These are phyloP conservation scores for Picathartes gymnocephalus DNA, from an alignment of 2,113 vertebrate species.

Conservation along the genomic window DNA sequence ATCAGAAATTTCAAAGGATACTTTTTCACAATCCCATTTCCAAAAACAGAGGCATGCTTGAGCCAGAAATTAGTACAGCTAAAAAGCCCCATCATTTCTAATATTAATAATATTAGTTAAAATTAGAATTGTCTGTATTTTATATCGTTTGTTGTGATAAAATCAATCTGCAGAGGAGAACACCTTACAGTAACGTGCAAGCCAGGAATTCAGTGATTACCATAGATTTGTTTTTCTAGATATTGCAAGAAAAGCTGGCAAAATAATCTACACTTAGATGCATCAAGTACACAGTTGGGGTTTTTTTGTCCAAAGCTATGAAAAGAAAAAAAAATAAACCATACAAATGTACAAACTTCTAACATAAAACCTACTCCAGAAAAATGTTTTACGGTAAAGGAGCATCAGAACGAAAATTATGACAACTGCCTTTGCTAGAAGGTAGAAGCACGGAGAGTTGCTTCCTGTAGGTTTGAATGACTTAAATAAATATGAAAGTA, in stretches of 20 bases:
- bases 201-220: not conserved
- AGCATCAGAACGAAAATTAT: not conserved
- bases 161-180: not conserved
- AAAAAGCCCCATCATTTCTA: not conserved
- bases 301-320: not conserved
- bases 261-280: not conserved
- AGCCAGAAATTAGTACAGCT: not conserved
- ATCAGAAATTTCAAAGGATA: not conserved
- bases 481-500: slow-evolving; percentile 64
- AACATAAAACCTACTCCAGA: not conserved
- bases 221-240: not conserved
- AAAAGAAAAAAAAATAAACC: not conserved
- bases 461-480: slow-evolving; percentile 50
- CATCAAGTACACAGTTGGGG: not conserved
- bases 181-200: not conserved
- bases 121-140: not conserved
- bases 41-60: not conserved
- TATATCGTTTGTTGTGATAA: not conserved
- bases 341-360: not conserved
- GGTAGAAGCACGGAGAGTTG: not conserved
- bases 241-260: not conserved
- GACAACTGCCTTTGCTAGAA: slow-evolving; percentile 15
- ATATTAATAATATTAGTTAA: not conserved
- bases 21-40: not conserved
- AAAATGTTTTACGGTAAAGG: not conserved